Conservation (phyloP, 2,888 invertebrate genomes). For the Rosalia funebris region DNA sequence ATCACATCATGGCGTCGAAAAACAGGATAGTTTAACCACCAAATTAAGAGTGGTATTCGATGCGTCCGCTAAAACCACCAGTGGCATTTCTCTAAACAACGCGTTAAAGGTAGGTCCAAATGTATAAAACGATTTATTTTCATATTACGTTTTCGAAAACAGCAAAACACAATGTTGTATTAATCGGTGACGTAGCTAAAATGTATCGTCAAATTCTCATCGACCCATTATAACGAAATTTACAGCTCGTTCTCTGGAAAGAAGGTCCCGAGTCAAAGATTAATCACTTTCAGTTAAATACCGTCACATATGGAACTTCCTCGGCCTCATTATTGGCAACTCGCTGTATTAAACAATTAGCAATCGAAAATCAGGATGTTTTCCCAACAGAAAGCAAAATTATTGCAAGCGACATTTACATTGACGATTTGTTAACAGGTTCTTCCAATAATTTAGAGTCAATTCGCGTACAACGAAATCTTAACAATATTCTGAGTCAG, state of each 20-base stretch:
- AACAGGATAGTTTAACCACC: conserved; percentile 3
- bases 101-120: background rate
- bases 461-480: background rate
- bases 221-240: background rate
- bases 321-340: background rate
- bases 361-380: background rate
- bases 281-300: background rate
- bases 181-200: background rate
- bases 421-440: conserved; percentile 3
- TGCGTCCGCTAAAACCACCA: background rate
- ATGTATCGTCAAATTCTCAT: background rate
- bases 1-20: conserved; percentile 17
- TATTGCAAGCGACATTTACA: background rate
- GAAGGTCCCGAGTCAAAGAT: background rate
- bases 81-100: background rate
- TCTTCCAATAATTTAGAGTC: background rate
- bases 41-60: background rate
- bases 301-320: background rate
- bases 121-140: background rate
- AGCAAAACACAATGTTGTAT: background rate
- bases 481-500: background rate
- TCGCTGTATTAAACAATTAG: background rate
- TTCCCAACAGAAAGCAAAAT: background rate
- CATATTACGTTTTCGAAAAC: too few species aligned
- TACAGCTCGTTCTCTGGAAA: background rate